These are phyloP conservation scores for Lapara coniferarum DNA, from an alignment of 2,888 invertebrate genomes.

Conservation along the genomic window DNA sequence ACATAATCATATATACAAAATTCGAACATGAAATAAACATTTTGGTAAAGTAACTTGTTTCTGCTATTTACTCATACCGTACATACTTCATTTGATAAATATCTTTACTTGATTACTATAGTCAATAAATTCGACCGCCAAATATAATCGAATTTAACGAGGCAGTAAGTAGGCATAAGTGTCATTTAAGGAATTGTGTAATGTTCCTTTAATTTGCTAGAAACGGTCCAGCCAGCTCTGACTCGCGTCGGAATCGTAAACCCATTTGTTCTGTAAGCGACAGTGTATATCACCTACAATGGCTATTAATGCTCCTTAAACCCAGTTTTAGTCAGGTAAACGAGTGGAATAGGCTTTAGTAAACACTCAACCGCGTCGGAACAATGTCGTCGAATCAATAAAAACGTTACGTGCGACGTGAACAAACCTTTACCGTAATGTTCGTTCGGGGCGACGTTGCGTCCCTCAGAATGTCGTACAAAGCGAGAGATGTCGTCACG, in stretches of 20 bases:
- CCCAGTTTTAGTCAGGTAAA: slow-evolving; percentile 14
- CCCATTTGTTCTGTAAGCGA: slow-evolving; percentile 4
- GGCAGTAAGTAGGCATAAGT: slow-evolving; percentile 19
- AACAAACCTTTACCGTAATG: slow-evolving; percentile 20
- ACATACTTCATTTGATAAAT: neutral
- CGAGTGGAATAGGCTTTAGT: slow-evolving; percentile 20
- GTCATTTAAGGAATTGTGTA: slow-evolving; percentile 7
- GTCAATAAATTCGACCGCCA: neutral
- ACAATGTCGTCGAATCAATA: slow-evolving; percentile 19
- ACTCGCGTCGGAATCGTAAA: slow-evolving; percentile 17
- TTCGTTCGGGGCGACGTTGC: neutral
- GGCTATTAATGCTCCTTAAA: slow-evolving; percentile 9
- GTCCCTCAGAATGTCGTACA: slow-evolving; percentile 21
- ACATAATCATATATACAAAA: no score
- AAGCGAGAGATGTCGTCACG: slow-evolving; percentile 36
- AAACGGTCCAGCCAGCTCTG: slow-evolving; percentile 4
- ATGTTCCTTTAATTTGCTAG: slow-evolving; percentile 8
- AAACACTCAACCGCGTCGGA: neutral
- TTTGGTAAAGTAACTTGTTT: no score
- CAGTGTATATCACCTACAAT: slow-evolving; percentile 12
- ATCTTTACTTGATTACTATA: neutral
- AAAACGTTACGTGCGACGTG: slow-evolving; percentile 8
- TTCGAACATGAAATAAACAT: no score
- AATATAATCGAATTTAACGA: slow-evolving; percentile 8
- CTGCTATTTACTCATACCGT: no score